phyloP scores from a whole-genome alignment of 2,113 vertebrate species.

The Synodontis membranacea region DNA sequence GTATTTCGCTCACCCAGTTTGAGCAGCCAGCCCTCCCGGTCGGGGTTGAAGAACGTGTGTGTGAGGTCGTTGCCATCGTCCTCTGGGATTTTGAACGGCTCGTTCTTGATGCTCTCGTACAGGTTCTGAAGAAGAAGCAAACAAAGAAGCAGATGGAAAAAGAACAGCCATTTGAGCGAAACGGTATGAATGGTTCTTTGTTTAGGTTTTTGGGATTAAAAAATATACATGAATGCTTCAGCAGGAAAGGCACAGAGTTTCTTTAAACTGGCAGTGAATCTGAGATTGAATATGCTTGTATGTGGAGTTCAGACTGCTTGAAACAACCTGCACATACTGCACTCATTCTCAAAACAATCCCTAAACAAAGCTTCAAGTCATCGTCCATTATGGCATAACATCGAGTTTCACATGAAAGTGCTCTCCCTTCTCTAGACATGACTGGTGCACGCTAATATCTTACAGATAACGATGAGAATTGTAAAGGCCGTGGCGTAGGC shows the following conservation, averaged over 20 bases:
- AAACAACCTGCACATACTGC: neutral
- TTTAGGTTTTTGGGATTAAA: neutral
- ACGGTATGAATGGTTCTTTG: neutral
- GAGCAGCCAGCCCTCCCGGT: conserved; percentile 96
- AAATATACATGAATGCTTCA: neutral
- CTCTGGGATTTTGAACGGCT: conserved; percentile 97
- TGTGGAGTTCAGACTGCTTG: neutral
- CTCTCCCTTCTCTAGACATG: neutral
- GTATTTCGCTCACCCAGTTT: conserved; percentile 86
- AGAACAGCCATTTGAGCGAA: neutral
- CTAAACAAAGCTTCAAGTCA: neutral
- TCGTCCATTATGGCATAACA: neutral
- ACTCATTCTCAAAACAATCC: neutral
- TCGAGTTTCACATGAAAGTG: neutral
- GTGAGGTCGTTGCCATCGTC: conserved; percentile 97
- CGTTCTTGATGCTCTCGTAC: conserved; percentile 97
- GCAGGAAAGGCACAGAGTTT: neutral
- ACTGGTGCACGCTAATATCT: neutral
- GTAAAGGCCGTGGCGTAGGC: neutral
- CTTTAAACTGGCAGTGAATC: neutral
- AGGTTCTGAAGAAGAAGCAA: conserved; percentile 80
- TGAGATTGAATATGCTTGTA: neutral
- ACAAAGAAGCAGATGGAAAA: neutral
- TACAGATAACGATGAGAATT: neutral
- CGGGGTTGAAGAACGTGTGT: conserved; percentile 98